phyloP scores from a whole-genome alignment of 2,113 vertebrate genomes.

The Phylloscopus trochiloides region DNA sequence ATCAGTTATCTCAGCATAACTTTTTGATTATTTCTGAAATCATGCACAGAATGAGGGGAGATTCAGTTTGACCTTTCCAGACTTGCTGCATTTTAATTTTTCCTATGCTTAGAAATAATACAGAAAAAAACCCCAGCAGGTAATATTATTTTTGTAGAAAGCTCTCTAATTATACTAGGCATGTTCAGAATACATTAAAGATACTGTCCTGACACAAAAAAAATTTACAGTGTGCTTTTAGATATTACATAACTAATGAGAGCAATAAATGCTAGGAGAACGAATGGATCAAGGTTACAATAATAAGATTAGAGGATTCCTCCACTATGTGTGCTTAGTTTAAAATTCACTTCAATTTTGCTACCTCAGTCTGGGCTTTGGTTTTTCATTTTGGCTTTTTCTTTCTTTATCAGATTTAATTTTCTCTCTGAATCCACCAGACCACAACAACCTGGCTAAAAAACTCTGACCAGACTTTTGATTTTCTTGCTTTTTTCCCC shows the following conservation, averaged over 20 bases:
- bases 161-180: neutral
- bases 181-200: slow-evolving; percentile 36
- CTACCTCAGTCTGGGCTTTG: neutral
- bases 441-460: neutral
- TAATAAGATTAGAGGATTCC: neutral
- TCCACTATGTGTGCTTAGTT: neutral
- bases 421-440: neutral
- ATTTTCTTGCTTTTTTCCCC: neutral
- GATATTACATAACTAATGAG: slow-evolving; percentile 22
- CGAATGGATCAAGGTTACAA: neutral
- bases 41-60: slow-evolving; percentile 5
- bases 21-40: slow-evolving; percentile 42
- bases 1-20: neutral
- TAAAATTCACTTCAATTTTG: slow-evolving; percentile 7
- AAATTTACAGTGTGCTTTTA: slow-evolving; percentile 13
- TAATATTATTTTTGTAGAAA: slow-evolving; percentile 33
- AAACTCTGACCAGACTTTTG: neutral
- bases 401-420: neutral
- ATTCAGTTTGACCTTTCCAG: slow-evolving; percentile 16
- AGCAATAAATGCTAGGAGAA: slow-evolving; percentile 30
- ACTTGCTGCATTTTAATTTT: slow-evolving; percentile 36
- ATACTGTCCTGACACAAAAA: neutral
- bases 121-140: neutral
- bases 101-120: slow-evolving; percentile 1
- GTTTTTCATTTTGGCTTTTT: slow-evolving; percentile 19